Evolutionary conservation across 1,140 invertebrate species (phyloP).

Genomic region (Hestina assimilis): DNA sequence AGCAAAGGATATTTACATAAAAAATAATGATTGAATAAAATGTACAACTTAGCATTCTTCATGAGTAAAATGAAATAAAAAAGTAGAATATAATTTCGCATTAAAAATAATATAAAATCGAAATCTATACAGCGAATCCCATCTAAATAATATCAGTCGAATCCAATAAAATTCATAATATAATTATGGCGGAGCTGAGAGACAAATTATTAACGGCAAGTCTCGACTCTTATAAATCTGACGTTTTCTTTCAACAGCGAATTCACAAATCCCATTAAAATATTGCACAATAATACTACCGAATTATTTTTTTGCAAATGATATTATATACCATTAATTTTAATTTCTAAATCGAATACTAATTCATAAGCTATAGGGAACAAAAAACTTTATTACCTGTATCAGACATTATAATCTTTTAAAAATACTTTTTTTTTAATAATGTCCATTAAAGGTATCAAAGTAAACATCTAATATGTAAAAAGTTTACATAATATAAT

Average conservation of each 20-base stretch:
- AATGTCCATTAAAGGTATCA: slow-evolving; percentile 19
- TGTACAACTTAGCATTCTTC: slow-evolving; percentile 65
- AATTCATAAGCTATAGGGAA: slow-evolving; percentile 6
- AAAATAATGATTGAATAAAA: slow-evolving; percentile 60
- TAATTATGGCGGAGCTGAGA: slow-evolving; percentile 22
- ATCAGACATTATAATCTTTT: slow-evolving; percentile 13
- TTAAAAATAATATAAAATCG: slow-evolving; percentile 30
- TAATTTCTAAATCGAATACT: slow-evolving; percentile 29
- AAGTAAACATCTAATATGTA: slow-evolving; percentile 16
- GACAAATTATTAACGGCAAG: slow-evolving; percentile 17
- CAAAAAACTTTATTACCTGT: slow-evolving; percentile 9
- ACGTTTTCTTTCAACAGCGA: neutral
- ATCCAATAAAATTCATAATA: slow-evolving; percentile 48
- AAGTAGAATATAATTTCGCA: slow-evolving; percentile 36
- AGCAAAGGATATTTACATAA: slow-evolving; percentile 70
- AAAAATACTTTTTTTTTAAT: neutral
- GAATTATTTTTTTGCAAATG: slow-evolving; percentile 51
- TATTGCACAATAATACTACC: slow-evolving; percentile 55
- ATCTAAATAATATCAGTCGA: slow-evolving; percentile 48
- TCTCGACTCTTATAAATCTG: slow-evolving; percentile 4
- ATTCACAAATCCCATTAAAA: slow-evolving; percentile 8
- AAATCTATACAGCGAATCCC: slow-evolving; percentile 25
- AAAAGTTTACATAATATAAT: slow-evolving; percentile 9
- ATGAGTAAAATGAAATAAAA: slow-evolving; percentile 32
- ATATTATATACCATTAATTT: slow-evolving; percentile 70